A percentile compares a stretch with the other conserved stretches of the same genome.
Conservation (phyloP, 2,113 vertebrate genomes). For the Scalopus aquaticus region DNA sequence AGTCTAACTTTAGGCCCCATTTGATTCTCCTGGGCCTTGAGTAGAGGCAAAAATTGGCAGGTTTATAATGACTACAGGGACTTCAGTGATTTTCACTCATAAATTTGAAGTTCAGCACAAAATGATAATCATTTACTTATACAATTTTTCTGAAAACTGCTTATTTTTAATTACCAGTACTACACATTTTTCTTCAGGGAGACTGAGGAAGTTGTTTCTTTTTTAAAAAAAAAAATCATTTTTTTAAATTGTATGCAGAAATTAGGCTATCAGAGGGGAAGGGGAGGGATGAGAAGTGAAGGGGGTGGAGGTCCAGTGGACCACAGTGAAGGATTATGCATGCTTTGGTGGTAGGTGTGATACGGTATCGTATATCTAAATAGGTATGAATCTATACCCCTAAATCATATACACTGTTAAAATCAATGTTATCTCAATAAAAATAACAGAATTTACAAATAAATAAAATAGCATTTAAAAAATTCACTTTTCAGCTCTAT, state of each 20-base stretch:
- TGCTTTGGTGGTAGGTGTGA: no score
- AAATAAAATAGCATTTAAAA: no score
- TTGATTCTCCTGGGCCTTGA: not conserved
- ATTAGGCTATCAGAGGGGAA: no score
- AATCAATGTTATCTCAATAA: no score
- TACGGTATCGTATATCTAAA: no score
- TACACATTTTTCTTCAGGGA: not conserved
- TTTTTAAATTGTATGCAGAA: not conserved
- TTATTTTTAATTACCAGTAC: no score
- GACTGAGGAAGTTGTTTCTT: not conserved
- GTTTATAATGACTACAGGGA: not conserved
- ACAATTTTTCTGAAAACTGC: not conserved
- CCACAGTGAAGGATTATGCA: no score
- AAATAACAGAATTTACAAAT: no score
- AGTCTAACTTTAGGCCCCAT: not conserved
- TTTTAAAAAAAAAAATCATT: not conserved
- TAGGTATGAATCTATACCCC: no score
- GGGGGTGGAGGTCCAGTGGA: no score
- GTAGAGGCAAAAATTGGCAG: not conserved
- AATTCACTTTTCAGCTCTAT: not conserved
- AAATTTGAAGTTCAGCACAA: conserved; percentile 11
- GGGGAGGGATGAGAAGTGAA: no score
- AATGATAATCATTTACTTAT: not conserved
- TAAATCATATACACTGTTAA: no score
- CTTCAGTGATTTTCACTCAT: not conserved